Percentiles rank a stretch among this genome's conserved stretches.
Evolutionary conservation across 2,888 invertebrate species (phyloP).

Genomic region (Crocallis elinguaria): DNA sequence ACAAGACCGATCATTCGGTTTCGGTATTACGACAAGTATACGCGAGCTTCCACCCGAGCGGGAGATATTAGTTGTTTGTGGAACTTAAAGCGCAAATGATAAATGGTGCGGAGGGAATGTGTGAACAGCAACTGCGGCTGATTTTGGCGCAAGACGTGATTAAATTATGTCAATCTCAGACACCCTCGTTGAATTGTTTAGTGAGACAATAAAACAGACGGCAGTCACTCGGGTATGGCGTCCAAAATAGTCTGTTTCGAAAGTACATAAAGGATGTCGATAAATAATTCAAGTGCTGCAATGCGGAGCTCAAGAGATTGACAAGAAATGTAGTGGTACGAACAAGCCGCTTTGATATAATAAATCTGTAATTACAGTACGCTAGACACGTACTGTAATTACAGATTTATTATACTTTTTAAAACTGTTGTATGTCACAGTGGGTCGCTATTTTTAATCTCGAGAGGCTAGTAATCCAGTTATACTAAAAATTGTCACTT

Average conservation of each 20-base stretch:
- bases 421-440: not conserved
- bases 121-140: conserved; percentile 38
- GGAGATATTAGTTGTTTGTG: conserved; percentile 39
- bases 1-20: conserved; percentile 30
- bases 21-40: conserved; percentile 9
- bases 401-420: no score
- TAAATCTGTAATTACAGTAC: conserved; percentile 36
- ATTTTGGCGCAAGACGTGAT: conserved; percentile 42
- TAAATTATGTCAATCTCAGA: conserved; percentile 48
- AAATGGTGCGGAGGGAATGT: conserved; percentile 44
- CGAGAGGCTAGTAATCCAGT: no score
- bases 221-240: conserved; percentile 46
- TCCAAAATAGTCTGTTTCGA: conserved; percentile 60
- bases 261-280: conserved; percentile 66
- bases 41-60: conserved; percentile 4
- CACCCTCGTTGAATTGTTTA: conserved; percentile 43
- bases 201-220: conserved; percentile 54
- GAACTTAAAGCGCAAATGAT: conserved; percentile 43
- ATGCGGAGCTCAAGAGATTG: conserved; percentile 73
- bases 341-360: conserved; percentile 12
- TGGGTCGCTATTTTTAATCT: not conserved
- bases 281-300: conserved; percentile 81
- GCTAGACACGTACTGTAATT: no score
- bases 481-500: no score
- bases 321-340: conserved; percentile 51